Evolutionary conservation across 30 jellyfish, hydroid and myxozoan species (phyloP).

Genomic region (Chrysaora quinquecirrha): DNA sequence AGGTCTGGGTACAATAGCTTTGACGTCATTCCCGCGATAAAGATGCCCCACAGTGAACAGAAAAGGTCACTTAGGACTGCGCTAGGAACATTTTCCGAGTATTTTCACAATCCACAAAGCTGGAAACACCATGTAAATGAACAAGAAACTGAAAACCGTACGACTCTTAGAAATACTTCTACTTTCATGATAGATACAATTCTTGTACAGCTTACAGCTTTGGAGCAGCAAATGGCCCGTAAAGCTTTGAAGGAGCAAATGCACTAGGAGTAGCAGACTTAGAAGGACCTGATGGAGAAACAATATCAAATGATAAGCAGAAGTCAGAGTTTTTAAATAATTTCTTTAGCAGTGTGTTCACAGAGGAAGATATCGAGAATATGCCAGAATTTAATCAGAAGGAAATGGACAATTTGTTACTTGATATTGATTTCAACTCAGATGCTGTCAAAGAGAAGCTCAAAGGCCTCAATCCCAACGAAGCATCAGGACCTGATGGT

Average conservation of each 20-base stretch:
- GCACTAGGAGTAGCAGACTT: background rate
- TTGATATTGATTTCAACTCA: background rate
- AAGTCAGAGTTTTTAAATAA: slow-evolving; percentile 15
- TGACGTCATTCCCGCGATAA: too few relatives aligned
- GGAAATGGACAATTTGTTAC: slow-evolving; percentile 10
- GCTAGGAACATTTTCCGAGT: too few relatives aligned
- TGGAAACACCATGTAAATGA: too few relatives aligned
- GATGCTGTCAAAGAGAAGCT: slow-evolving; percentile 22
- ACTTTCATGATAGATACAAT: too few relatives aligned
- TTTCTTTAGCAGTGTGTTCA: slow-evolving; percentile 26
- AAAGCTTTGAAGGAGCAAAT: too few relatives aligned
- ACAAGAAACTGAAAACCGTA: too few relatives aligned
- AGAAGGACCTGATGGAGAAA: slow-evolving; percentile 16
- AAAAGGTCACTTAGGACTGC: too few relatives aligned
- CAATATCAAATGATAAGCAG: background rate
- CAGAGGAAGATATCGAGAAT: slow-evolving; percentile 12
- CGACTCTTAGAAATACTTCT: too few relatives aligned
- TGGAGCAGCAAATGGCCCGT: too few relatives aligned
- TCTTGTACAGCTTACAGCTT: too few relatives aligned
- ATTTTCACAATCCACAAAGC: too few relatives aligned
- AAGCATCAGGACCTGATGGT: slow-evolving; percentile 39
- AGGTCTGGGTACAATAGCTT: slow-evolving; percentile 1
- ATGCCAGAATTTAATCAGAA: slow-evolving; percentile 16
- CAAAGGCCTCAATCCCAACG: slow-evolving; percentile 25
- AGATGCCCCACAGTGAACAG: too few relatives aligned